These are phyloP conservation scores for Pygoscelis antarcticus DNA, from an alignment of 2,113 vertebrate species.

Conservation along the genomic window DNA sequence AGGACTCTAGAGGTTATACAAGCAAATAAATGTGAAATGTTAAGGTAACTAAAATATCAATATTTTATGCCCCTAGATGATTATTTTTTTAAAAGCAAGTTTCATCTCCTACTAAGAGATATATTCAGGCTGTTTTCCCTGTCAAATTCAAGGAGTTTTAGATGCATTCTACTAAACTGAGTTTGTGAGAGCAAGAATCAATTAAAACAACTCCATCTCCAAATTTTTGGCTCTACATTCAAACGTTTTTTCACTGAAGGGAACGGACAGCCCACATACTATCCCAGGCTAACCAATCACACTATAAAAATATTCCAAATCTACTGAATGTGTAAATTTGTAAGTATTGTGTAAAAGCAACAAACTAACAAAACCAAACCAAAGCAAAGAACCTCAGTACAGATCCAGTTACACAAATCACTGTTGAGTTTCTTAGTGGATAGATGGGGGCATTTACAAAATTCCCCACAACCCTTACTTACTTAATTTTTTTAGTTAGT, in stretches of 20 bases:
- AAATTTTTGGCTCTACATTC: neutral
- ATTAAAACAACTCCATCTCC: neutral
- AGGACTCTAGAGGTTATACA: neutral
- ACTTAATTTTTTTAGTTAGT: neutral
- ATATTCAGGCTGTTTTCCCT: neutral
- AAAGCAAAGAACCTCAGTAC: neutral
- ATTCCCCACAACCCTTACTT: neutral
- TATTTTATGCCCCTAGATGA: neutral
- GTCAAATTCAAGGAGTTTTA: neutral
- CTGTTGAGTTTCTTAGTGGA: neutral
- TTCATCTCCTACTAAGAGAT: neutral
- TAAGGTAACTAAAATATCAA: neutral
- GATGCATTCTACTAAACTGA: neutral
- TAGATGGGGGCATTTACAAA: neutral
- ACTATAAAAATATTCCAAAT: neutral
- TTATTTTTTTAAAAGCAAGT: neutral
- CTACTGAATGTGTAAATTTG: neutral
- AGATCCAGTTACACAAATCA: neutral
- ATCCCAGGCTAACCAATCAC: neutral
- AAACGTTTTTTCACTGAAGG: neutral
- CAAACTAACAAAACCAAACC: neutral
- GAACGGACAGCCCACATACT: neutral
- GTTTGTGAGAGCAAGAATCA: neutral
- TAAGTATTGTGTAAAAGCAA: neutral
- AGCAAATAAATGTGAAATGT: neutral